Conservation (phyloP, 2,888 invertebrate species). For the Cephus runcator region DNA sequence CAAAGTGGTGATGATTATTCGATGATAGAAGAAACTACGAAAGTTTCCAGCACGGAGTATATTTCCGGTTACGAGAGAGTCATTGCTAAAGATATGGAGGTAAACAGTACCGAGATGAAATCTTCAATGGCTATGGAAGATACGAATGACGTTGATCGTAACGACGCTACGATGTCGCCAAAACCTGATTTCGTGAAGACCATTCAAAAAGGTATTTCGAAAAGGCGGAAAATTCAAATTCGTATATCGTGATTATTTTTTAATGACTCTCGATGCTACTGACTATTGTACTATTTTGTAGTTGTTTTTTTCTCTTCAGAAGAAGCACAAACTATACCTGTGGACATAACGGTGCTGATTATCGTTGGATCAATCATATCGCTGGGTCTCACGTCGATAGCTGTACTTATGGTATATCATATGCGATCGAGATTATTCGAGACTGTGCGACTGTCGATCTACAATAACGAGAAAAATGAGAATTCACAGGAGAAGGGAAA, state of each 20-base stretch:
- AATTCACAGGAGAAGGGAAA: neutral
- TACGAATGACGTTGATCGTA: too few relatives aligned
- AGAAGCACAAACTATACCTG: constrained; percentile 34
- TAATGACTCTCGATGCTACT: neutral
- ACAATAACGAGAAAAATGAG: constrained; percentile 44
- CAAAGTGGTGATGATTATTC: neutral
- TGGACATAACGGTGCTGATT: constrained; percentile 54
- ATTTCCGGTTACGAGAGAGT: too few relatives aligned
- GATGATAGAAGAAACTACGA: neutral
- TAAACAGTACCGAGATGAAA: too few relatives aligned
- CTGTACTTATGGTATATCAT: constrained; percentile 55
- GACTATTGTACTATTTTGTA: constrained; percentile 1
- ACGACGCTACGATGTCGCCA: constrained; percentile 26
- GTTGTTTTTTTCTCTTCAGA: neutral
- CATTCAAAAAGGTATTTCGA: constrained; percentile 40
- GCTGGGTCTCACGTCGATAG: constrained; percentile 53
- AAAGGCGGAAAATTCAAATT: neutral
- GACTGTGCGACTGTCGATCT: constrained; percentile 54
- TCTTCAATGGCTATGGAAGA: too few relatives aligned
- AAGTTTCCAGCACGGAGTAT: neutral
- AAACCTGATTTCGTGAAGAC: constrained; percentile 50
- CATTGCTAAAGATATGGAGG: too few relatives aligned
- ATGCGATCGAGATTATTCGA: constrained; percentile 56
- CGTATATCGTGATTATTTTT: neutral
- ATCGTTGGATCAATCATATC: constrained; percentile 56